Evolutionary conservation across 2,113 vertebrate species (phyloP).

Genomic region (Tympanuchus pallidicinctus): DNA sequence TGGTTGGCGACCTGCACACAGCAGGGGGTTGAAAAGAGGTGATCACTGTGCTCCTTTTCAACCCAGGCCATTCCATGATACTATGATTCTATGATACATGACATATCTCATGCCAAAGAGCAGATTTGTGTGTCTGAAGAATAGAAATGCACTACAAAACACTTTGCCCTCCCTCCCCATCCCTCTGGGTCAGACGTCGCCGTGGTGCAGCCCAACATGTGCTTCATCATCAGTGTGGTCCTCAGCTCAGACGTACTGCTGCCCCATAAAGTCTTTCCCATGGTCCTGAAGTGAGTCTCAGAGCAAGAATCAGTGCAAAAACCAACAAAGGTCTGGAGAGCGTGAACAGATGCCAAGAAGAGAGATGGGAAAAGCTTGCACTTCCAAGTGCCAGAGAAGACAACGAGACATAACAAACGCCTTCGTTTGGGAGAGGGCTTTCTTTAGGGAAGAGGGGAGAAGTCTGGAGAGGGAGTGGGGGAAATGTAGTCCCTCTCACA

Average conservation of each 20-base stretch:
- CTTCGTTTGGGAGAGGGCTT: background rate
- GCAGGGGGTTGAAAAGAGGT: too few species aligned
- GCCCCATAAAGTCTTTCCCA: constrained; percentile 35
- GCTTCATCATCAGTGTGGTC: background rate
- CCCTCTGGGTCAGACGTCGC: background rate
- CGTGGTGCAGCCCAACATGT: background rate
- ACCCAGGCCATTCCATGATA: too few species aligned
- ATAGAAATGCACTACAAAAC: background rate
- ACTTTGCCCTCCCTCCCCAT: background rate
- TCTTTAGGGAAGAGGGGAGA: constrained; percentile 16
- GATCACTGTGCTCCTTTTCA: too few species aligned
- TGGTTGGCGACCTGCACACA: too few species aligned
- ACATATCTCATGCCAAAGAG: rapidly evolving
- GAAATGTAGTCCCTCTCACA: background rate
- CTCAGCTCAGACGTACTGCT: background rate
- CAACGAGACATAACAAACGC: constrained; percentile 62
- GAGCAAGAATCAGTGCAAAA: constrained; percentile 35
- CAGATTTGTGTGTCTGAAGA: background rate
- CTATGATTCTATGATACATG: background rate
- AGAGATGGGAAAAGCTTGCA: constrained; percentile 9
- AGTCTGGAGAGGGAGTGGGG: background rate
- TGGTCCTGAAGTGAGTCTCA: constrained; percentile 28
- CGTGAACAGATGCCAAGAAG: background rate
- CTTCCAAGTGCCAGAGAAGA: constrained; percentile 43
- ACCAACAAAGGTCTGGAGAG: constrained; percentile 11